phyloP scores from a whole-genome alignment of 2,113 vertebrate species.

The Mastomys coucha region DNA sequence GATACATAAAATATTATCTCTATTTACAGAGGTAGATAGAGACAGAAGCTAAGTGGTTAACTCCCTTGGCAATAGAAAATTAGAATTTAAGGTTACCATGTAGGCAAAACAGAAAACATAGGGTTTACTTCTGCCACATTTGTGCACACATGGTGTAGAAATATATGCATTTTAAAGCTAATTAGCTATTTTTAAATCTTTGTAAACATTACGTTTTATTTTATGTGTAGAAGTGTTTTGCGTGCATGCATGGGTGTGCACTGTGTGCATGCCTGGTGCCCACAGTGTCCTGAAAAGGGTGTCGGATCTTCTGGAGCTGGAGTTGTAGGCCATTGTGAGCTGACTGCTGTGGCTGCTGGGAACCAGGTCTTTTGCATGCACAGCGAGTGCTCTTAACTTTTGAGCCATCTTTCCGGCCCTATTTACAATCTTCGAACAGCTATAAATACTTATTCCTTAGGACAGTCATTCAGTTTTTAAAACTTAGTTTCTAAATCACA shows the following conservation, averaged over 20 bases:
- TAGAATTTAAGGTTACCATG: background rate
- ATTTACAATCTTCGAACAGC: background rate
- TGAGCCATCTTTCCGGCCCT: background rate
- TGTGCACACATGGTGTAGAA: background rate
- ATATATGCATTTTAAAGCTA: slow-evolving; percentile 41
- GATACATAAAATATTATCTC: background rate
- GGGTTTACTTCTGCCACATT: background rate
- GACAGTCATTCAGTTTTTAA: slow-evolving; percentile 29
- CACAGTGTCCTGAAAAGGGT: background rate
- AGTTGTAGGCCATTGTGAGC: background rate
- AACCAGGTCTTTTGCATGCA: background rate
- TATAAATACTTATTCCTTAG: slow-evolving; percentile 11
- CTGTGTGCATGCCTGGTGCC: background rate
- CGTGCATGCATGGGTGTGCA: background rate
- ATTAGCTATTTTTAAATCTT: background rate
- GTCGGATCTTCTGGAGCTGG: background rate
- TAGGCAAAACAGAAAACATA: slow-evolving; percentile 10
- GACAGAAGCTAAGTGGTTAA: background rate
- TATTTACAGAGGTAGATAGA: background rate
- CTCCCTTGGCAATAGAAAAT: background rate
- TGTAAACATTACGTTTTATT: background rate
- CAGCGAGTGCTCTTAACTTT: background rate
- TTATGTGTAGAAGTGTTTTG: background rate
- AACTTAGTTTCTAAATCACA: background rate
- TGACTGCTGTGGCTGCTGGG: background rate